These are phyloP conservation scores for Cerastoderma edule DNA, from an alignment of 2,888 invertebrate genomes.

Conservation along the genomic window DNA sequence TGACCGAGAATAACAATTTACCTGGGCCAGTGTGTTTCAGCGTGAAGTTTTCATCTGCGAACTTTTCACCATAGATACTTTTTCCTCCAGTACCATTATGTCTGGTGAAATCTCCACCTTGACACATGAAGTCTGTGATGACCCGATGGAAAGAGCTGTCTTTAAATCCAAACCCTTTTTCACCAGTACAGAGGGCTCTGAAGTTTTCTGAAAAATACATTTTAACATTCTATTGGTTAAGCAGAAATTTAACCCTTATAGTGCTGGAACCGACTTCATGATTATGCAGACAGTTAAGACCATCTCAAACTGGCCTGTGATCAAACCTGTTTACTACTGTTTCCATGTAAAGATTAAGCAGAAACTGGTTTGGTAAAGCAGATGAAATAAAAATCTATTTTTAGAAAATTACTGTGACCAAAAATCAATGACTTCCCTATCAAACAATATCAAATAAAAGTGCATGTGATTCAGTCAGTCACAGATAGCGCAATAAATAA, in stretches of 20 bases:
- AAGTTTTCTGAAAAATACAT: constrained; percentile 89
- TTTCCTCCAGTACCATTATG: constrained; percentile 89
- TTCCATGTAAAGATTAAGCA: background rate
- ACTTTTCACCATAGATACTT: constrained; percentile 98
- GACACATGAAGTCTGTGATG: constrained; percentile 83
- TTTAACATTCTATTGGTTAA: background rate
- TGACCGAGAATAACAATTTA: too few species aligned
- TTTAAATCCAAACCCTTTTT: constrained; percentile 84
- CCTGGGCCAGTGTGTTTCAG: constrained; percentile 97
- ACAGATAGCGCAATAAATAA: too few species aligned
- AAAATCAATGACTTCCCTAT: too few species aligned
- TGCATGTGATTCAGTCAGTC: too few species aligned
- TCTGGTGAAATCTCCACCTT: constrained; percentile 83
- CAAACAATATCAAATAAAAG: too few species aligned
- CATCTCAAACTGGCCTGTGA: too few species aligned
- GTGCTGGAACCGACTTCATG: too few species aligned
- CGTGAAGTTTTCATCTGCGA: constrained; percentile 98
- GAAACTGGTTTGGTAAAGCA: background rate
- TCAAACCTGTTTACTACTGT: too few species aligned
- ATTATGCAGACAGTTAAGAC: too few species aligned
- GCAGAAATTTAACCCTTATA: too few species aligned
- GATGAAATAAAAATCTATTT: too few species aligned
- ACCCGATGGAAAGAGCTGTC: constrained; percentile 82
- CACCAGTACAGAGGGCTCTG: constrained; percentile 95
- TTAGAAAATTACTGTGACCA: too few species aligned